A percentile compares a stretch with the other conserved stretches of the same genome.
Conservation (phyloP, 2,797 vertebrate genomes). For the Cyprinella venusta region DNA sequence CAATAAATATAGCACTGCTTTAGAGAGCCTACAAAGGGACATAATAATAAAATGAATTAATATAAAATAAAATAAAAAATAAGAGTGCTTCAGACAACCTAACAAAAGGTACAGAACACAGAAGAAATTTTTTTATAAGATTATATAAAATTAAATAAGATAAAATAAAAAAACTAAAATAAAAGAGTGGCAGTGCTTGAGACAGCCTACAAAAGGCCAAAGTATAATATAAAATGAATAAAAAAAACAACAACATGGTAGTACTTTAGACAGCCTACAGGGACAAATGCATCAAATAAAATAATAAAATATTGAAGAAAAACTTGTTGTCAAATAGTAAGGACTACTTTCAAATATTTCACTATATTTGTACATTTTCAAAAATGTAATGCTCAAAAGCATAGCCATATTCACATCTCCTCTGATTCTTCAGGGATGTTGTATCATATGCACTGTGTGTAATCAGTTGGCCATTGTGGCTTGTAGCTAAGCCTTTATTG, state of each 20-base stretch:
- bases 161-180: no score
- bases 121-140: no score
- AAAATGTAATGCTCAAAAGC: not conserved
- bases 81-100: not conserved
- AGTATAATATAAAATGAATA: not conserved
- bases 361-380: not conserved
- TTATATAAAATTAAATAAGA: not conserved
- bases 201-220: not conserved
- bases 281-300: not conserved
- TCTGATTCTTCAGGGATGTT: conserved; percentile 47
- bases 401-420: not conserved
- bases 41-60: not conserved
- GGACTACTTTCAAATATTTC: not conserved
- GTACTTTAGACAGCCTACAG: not conserved
- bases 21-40: not conserved
- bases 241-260: not conserved
- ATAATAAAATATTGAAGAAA: not conserved
- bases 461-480: conserved; percentile 64
- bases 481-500: conserved; percentile 64
- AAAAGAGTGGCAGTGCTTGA: not conserved
- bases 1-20: not conserved
- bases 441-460: conserved; percentile 61
- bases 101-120: not conserved
- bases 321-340: not conserved
- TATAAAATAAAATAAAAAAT: not conserved